Percentiles rank a stretch among this genome's conserved stretches.
phyloP scores from a whole-genome alignment of 1,140 invertebrate species.

The Nixonia krombeini region DNA sequence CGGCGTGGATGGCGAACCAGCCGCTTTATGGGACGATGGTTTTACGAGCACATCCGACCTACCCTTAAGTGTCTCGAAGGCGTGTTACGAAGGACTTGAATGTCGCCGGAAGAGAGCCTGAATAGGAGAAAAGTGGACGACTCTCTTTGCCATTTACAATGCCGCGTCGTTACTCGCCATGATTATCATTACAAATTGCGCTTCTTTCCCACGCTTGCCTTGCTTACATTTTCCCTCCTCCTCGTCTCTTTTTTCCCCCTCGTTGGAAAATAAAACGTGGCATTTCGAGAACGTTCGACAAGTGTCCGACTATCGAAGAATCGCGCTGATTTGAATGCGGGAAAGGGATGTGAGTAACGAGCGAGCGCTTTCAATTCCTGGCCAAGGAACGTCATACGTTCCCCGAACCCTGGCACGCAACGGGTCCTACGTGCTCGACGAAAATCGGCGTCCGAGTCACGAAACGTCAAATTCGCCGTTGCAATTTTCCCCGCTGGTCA shows the following conservation, averaged over 20 bases:
- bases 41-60: slow-evolving; percentile 60
- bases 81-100: not conserved
- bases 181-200: too few relatives aligned
- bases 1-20: slow-evolving; percentile 47
- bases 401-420: not conserved
- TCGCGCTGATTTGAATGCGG: not conserved
- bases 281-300: too few relatives aligned
- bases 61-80: slow-evolving; percentile 1
- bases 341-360: not conserved
- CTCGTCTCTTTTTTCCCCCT: not conserved
- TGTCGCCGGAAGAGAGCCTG: not conserved
- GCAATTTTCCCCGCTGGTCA: slow-evolving; percentile 1
- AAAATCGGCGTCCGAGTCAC: not conserved
- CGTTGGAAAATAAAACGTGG: too few relatives aligned
- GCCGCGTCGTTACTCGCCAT: too few relatives aligned
- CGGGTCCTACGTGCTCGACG: not conserved
- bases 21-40: slow-evolving; percentile 64
- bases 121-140: not conserved
- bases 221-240: too few relatives aligned
- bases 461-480: not conserved
- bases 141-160: not conserved
- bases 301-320: too few relatives aligned
- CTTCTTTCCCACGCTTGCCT: too few relatives aligned
- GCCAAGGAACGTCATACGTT: not conserved
- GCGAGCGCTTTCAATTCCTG: not conserved